Evolutionary conservation across 30 jellyfish, hydroid and myxozoan genomes (phyloP).

Genomic region (Nemopilema nomurai): DNA sequence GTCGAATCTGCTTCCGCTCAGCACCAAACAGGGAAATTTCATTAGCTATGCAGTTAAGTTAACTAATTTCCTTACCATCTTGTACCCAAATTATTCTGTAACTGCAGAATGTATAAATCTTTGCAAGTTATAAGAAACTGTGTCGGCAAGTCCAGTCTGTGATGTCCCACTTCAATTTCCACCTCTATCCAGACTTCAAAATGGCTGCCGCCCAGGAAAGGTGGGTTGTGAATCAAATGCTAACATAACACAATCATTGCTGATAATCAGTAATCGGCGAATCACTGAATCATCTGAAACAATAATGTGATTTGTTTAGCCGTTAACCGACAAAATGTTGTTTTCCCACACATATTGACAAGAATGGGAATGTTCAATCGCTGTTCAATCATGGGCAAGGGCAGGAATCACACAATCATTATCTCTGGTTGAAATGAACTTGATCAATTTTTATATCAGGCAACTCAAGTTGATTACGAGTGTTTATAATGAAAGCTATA

Average conservation of each 20-base stretch:
- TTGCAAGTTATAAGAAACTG: background rate
- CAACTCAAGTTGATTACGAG: no score
- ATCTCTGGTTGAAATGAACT: no score
- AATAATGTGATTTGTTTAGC: no score
- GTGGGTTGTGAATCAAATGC: background rate
- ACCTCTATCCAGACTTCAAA: constrained; percentile 17
- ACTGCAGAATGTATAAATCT: background rate
- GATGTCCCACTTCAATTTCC: background rate
- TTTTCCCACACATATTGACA: no score
- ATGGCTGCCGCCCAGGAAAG: constrained; percentile 80
- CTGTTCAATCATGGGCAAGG: no score
- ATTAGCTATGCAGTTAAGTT: background rate
- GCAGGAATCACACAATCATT: no score
- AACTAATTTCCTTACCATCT: constrained; percentile 1
- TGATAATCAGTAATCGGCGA: background rate
- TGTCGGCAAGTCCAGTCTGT: background rate
- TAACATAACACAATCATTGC: background rate
- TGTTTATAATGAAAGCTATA: no score
- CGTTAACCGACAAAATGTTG: no score
- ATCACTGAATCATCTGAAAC: background rate
- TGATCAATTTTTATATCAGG: no score
- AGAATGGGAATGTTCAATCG: no score
- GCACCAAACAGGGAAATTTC: background rate
- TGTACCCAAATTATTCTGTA: background rate
- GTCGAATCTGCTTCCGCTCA: constrained; percentile 36